phyloP scores from a whole-genome alignment of 2,888 invertebrate genomes.

The Tanypteryx hageni region DNA sequence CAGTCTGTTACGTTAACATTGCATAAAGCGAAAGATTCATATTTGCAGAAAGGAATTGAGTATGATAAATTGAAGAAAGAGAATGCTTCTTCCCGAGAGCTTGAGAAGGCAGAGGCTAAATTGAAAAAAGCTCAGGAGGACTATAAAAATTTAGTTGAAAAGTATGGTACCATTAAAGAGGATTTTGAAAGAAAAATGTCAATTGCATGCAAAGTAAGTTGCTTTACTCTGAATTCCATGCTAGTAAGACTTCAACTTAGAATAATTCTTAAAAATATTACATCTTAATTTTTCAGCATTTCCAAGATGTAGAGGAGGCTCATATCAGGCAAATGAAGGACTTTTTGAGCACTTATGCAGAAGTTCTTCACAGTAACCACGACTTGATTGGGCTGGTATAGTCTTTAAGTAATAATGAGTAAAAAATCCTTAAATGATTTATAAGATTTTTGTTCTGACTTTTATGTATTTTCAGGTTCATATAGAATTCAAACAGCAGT shows the following conservation, averaged over 20 bases:
- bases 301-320: conserved; percentile 95
- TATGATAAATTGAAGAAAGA: conserved; percentile 94
- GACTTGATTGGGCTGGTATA: conserved; percentile 89
- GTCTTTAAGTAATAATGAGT: conserved; percentile 71
- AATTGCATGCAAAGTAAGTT: conserved; percentile 86
- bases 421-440: conserved; percentile 66
- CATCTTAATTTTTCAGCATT: conserved; percentile 79
- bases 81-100: conserved; percentile 91
- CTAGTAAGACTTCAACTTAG: neutral
- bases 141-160: conserved; percentile 92
- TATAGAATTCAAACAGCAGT: conserved; percentile 93
- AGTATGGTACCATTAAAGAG: conserved; percentile 92
- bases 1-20: conserved; percentile 92
- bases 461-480: conserved; percentile 82
- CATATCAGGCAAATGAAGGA: conserved; percentile 97
- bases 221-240: conserved; percentile 65
- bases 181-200: conserved; percentile 98
- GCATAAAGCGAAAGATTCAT: conserved; percentile 95
- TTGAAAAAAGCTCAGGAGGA: conserved; percentile 96
- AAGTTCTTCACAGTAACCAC: conserved; percentile 92
- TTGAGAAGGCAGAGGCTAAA: conserved; percentile 95
- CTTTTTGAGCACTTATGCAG: conserved; percentile 92
- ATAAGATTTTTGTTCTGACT: neutral
- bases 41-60: conserved; percentile 90
- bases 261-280: neutral